Conservation (phyloP, 2,888 invertebrate genomes). For the Biston stratarius region DNA sequence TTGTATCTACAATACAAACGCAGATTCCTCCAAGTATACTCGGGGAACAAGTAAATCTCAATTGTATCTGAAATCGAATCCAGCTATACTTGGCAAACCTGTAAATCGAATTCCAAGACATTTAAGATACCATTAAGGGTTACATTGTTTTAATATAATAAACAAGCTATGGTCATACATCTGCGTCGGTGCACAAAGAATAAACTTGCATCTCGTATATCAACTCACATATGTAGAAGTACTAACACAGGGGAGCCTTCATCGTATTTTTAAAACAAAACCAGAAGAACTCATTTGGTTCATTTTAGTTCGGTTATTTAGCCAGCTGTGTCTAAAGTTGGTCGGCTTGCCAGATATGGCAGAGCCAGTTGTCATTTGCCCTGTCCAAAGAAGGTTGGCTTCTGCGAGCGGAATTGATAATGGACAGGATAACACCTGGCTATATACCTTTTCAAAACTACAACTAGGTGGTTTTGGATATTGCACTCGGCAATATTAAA, state of each 20-base stretch:
- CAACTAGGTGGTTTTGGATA: background rate
- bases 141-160: too few relatives aligned
- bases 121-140: slow-evolving; percentile 25
- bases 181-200: slow-evolving; percentile 21
- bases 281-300: background rate
- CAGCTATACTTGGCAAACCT: slow-evolving; percentile 4
- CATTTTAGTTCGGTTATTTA: background rate
- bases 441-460: slow-evolving; percentile 42
- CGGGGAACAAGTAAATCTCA: background rate
- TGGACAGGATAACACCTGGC: slow-evolving; percentile 77
- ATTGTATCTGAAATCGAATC: slow-evolving; percentile 9
- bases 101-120: slow-evolving; percentile 24
- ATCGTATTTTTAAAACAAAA: background rate
- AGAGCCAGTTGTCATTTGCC: slow-evolving; percentile 39
- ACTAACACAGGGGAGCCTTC: background rate
- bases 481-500: background rate
- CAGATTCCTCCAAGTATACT: too few relatives aligned
- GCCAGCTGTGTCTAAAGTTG: background rate
- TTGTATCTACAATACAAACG: too few relatives aligned
- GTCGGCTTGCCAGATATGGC: slow-evolving; percentile 25
- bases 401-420: slow-evolving; percentile 70
- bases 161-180: slow-evolving; percentile 19
- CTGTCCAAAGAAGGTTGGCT: slow-evolving; percentile 39
- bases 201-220: slow-evolving; percentile 18
- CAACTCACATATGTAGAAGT: background rate